These are phyloP conservation scores for Acanthosepion pharaonis DNA, from an alignment of 2,888 invertebrate species.

Conservation along the genomic window DNA sequence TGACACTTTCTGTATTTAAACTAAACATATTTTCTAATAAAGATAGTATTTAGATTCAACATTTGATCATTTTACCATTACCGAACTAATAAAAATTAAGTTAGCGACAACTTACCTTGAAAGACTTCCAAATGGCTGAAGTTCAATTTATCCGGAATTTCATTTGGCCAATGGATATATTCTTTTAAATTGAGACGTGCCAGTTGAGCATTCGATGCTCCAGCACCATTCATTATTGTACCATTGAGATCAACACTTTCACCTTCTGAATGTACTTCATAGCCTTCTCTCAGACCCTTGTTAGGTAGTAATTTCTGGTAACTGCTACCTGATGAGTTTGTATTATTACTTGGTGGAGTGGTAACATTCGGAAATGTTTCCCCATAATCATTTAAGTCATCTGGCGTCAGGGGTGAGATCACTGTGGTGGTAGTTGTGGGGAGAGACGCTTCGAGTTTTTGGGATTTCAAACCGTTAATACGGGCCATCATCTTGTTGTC, in stretches of 20 bases:
- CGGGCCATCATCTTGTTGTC: slow-evolving; percentile 2
- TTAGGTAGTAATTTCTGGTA: neutral
- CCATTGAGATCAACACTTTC: neutral
- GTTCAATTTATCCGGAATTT: slow-evolving; percentile 89
- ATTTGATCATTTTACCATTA: too few relatives aligned
- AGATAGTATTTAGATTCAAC: too few relatives aligned
- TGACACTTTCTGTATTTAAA: too few relatives aligned
- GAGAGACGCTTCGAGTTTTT: neutral
- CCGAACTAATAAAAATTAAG: too few relatives aligned
- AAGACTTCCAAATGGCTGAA: slow-evolving; percentile 91
- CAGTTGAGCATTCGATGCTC: neutral
- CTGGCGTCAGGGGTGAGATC: neutral
- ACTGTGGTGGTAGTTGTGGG: neutral
- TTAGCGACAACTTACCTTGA: slow-evolving; percentile 82
- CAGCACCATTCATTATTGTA: neutral
- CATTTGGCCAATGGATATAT: slow-evolving; percentile 81
- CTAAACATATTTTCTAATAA: too few relatives aligned
- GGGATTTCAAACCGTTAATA: neutral
- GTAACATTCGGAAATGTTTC: neutral
- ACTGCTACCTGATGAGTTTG: neutral
- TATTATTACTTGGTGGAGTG: neutral
- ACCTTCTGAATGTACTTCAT: neutral
- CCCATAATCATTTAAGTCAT: neutral
- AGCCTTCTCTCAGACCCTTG: neutral
- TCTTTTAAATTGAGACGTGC: neutral